phyloP scores from a whole-genome alignment of 2,797 vertebrate genomes.

The Helicolenus hilgendorfi region DNA sequence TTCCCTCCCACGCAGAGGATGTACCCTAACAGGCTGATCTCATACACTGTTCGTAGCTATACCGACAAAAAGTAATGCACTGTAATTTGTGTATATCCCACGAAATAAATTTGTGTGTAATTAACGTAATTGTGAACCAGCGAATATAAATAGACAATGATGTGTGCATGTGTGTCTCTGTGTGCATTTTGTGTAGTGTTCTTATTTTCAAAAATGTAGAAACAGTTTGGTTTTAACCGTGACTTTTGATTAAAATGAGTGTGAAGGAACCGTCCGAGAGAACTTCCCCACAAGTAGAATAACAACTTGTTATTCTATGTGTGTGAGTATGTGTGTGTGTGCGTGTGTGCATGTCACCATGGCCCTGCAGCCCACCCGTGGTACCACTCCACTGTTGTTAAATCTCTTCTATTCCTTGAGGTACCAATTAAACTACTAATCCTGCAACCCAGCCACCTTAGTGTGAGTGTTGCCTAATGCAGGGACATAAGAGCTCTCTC shows the following conservation, averaged over 20 bases:
- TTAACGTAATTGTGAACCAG: no score
- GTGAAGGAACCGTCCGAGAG: conserved; percentile 9
- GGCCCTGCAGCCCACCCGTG: conserved; percentile 69
- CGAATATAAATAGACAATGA: not conserved
- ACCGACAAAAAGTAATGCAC: no score
- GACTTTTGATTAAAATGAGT: not conserved
- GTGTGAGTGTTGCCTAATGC: conserved; percentile 64
- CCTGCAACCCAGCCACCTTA: conserved; percentile 75
- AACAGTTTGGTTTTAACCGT: not conserved
- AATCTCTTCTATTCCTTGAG: conserved; percentile 85
- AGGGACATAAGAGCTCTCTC: conserved; percentile 33
- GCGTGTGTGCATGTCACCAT: conserved; percentile 57
- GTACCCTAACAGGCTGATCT: not conserved
- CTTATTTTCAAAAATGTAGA: not conserved
- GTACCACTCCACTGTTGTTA: conserved; percentile 74
- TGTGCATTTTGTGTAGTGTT: not conserved
- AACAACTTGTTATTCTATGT: conserved; percentile 20
- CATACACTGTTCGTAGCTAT: no score
- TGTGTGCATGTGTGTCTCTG: no score
- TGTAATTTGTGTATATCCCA: no score
- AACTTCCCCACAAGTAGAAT: conserved; percentile 15
- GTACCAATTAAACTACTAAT: conserved; percentile 88
- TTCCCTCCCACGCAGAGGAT: not conserved
- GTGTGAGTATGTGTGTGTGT: conserved; percentile 19
- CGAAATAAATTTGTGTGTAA: no score